Base-by-base conservation (phyloP, 53 echinoderm and acorn worm species). In the Temnopleurus reevesii region DNA sequence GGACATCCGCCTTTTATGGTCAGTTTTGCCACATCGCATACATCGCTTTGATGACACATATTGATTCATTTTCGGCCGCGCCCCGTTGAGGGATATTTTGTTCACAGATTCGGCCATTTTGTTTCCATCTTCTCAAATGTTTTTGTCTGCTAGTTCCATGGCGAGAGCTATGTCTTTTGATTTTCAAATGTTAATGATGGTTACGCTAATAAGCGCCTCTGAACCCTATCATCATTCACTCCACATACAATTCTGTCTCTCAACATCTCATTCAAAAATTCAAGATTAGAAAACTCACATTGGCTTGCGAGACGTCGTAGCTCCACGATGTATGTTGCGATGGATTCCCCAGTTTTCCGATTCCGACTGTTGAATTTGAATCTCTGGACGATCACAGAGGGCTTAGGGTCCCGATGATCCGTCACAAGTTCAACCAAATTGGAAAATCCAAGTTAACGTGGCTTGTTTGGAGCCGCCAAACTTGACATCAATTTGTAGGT, bases 371-470 rank as follows among this genome's bases (percentile, higher is more conserved):
- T 79, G 26, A 89, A 89, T 25, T 89, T 79, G 80, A 89, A 89
- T 12, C 59, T 8, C 25, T 89, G 89, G 2, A 77, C 80, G 9
- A 89, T 89, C 38, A 53, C 41, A 8, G 55, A 55, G 24, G 89
- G 89, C 83, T 83, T 83, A 19, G 83, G 89, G 4, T 86, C 87
- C 31, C 56, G 86, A 57, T 94, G 87, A 19, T 94, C 64, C 26
- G 58, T 81, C 10, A 92, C 23, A 0, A 85, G 76, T 2, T 64
- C 31, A 1, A 88, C 82, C 18, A 93, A 9, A 46, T 85, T 81
- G 0, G 44, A 0, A 25, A 76, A 93, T 2, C 54, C 64, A 77
- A 45, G 12, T 8, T 92, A 81, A 17, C 83, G 82, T 15, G 90
- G 92, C 38, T 86, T 94, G 13, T 13, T 24, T 13, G 91, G 91